Conservation (phyloP, 2,888 invertebrate genomes). For the Eupithecia tripunctaria region DNA sequence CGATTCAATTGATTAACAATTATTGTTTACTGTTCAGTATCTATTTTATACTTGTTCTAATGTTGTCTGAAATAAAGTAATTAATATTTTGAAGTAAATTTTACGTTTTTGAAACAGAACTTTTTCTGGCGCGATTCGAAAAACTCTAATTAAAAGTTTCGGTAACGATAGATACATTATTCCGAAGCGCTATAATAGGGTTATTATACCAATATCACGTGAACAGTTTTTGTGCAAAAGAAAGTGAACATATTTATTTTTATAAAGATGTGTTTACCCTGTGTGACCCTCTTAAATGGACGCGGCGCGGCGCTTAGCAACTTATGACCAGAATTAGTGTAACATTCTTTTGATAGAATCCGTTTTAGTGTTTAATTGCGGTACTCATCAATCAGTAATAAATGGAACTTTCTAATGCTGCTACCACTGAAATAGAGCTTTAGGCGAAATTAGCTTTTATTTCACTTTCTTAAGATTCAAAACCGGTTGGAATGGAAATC, state of each 20-base stretch:
- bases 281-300: not conserved
- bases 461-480: not conserved
- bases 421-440: not conserved
- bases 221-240: not conserved
- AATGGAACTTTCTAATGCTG: constrained; percentile 14
- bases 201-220: not conserved
- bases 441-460: not conserved
- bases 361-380: constrained; percentile 20
- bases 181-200: no score
- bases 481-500: not conserved
- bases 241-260: not conserved
- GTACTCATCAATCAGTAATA: constrained; percentile 24
- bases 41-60: no score
- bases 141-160: no score
- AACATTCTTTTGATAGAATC: constrained; percentile 11
- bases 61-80: no score
- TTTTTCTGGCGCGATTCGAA: no score
- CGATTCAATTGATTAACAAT: no score
- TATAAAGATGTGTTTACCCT: not conserved
- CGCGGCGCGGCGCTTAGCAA: not conserved
- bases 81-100: no score
- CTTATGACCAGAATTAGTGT: not conserved
- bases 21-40: no score
- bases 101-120: no score
- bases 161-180: no score